phyloP scores from a whole-genome alignment of 2,113 vertebrate species.

The Brachyhypopomus gauderio region DNA sequence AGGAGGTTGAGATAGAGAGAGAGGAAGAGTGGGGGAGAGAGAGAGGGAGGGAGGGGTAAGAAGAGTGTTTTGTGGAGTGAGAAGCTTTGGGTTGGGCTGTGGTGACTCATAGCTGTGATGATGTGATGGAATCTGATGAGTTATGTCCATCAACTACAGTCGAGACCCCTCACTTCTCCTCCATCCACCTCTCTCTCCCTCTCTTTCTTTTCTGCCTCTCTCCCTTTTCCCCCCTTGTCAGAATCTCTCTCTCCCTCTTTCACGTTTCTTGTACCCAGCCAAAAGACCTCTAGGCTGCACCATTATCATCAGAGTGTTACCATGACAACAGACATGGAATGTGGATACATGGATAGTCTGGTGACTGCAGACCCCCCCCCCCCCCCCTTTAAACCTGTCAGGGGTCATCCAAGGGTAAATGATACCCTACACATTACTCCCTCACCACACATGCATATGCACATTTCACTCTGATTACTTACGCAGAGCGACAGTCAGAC shows the following conservation, averaged over 20 bases:
- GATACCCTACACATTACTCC: too few species aligned
- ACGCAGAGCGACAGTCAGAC: too few species aligned
- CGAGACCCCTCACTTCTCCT: neutral
- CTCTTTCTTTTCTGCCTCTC: neutral
- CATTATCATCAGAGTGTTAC: constrained; percentile 48
- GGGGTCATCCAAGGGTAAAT: too few species aligned
- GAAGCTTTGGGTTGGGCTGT: constrained; percentile 21
- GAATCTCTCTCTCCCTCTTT: constrained; percentile 3
- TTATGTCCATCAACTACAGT: constrained; percentile 43
- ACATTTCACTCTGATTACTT: neutral
- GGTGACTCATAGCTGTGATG: constrained; percentile 52
- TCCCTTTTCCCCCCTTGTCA: neutral
- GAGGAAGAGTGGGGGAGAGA: neutral
- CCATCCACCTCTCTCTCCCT: too few species aligned
- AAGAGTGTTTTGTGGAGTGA: constrained; percentile 13
- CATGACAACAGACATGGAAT: constrained; percentile 52
- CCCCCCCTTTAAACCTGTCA: neutral
- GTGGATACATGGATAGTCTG: constrained; percentile 4
- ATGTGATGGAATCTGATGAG: constrained; percentile 50
- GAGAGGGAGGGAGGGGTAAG: neutral
- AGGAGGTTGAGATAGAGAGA: neutral
- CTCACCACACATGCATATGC: neutral
- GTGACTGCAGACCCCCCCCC: neutral
- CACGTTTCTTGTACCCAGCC: neutral
- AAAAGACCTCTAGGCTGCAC: constrained; percentile 26